A percentile compares a stretch with the other conserved stretches of the same genome.
Evolutionary conservation across 2,888 invertebrate genomes (phyloP).

Genomic region (Drosophila leonis): DNA sequence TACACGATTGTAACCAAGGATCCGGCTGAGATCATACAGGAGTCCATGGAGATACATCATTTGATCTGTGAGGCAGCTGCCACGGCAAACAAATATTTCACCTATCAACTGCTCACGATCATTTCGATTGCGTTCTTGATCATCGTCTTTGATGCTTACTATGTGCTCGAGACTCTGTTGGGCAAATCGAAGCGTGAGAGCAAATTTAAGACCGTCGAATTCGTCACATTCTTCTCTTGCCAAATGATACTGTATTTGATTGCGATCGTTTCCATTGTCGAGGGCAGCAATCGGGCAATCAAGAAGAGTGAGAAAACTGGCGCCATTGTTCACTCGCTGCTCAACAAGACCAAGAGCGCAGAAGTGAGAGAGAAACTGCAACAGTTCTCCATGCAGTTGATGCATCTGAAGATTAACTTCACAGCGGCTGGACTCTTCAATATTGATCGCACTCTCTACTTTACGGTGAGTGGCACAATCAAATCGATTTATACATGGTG

Average conservation of each 20-base stretch:
- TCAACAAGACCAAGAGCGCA: conserved; percentile 81
- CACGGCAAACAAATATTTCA: conserved; percentile 85
- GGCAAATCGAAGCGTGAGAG: conserved; percentile 83
- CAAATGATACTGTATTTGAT: conserved; percentile 85
- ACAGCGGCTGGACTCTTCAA: conserved; percentile 85
- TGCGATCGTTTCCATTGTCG: conserved; percentile 85
- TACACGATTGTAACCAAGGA: conserved; percentile 84
- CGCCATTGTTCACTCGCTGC: conserved; percentile 82
- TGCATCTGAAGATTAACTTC: conserved; percentile 85
- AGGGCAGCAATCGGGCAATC: conserved; percentile 84
- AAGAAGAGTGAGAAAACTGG: conserved; percentile 85
- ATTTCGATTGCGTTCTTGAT: conserved; percentile 85
- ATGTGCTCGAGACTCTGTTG: conserved; percentile 84
- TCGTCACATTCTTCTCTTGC: conserved; percentile 85
- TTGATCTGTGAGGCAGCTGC: conserved; percentile 85
- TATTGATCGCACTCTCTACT: conserved; percentile 85
- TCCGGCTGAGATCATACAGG: conserved; percentile 84
- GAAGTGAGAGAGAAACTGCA: conserved; percentile 83
- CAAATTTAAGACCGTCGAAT: conserved; percentile 84
- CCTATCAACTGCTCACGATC: conserved; percentile 85
- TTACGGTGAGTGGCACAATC: conserved; percentile 78
- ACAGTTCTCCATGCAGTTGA: conserved; percentile 84
- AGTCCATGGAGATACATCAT: conserved; percentile 85
- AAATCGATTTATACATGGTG: too few species aligned
- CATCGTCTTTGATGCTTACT: conserved; percentile 85